Evolutionary conservation across 1,140 invertebrate species (phyloP), one percentile per base, ranked within the genome.

Genomic region (Drosophila prosaltans): DNA sequence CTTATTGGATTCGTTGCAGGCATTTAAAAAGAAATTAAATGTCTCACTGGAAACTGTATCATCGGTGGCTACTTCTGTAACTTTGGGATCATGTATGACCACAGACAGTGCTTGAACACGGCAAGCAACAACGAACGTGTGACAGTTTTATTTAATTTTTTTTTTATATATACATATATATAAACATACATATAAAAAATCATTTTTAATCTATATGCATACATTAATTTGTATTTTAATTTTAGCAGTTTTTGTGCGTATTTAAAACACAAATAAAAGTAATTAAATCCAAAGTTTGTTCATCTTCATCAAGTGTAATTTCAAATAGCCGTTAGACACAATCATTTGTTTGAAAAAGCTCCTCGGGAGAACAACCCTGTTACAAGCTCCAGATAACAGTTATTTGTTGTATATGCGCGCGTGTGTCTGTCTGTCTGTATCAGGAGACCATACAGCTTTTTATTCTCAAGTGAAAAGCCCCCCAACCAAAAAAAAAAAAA

Each of bases 11-110:
- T 78, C 79, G 3, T 5, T 92, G 7, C 80, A 75, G 48, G 79
- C 91, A 1, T 92, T 92, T 28, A 91, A 86, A 30, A 62, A 80
- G 2, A 90, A 92, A 54, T 41, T 90, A 0, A 91, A 90, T 55
- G 71, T 81, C 0, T 92, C 91, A 3, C 67, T 91, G 64, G 91
- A 92, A 41, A 92, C 91, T 1, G 80, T 92, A 55, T 91, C 91
- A 6, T 92, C 91, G 9, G 77, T 91, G 30, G 91, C 72, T 43
- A 92, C 91, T 16, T 85, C 90, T 0, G 68, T 90, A 11, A 90
- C 91, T 5, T 39, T 90, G 1, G 91, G 72, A 6, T 92, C 89
- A n/a, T 58, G 32, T 1, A 72, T 74, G 72, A 89, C 85, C 16
- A 72, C 69, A 10, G 74, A 84, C 51, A 89, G 84, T 70, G 32